Percentiles rank a stretch among this genome's conserved stretches.
phyloP scores from a whole-genome alignment of 2,113 vertebrate species.

The Hippocampus comes region DNA sequence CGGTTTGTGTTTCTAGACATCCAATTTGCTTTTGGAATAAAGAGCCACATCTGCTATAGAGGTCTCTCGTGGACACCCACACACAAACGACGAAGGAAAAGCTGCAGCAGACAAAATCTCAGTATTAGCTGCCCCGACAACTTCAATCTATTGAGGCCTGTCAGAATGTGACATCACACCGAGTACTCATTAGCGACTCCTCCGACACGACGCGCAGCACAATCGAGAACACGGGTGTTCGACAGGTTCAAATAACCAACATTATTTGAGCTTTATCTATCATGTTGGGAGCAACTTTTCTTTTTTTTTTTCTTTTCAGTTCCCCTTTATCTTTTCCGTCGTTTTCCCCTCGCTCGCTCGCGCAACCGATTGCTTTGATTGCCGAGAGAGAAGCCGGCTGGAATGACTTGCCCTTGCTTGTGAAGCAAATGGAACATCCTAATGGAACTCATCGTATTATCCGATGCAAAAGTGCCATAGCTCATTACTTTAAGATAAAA shows the following conservation, averaged over 20 bases:
- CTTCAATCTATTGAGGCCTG: conserved; percentile 25
- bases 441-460: conserved; percentile 99
- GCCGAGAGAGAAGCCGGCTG: conserved; percentile 87
- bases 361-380: conserved; percentile 97
- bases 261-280: conserved; percentile 69
- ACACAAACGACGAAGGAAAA: conserved; percentile 21
- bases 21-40: conserved; percentile 28
- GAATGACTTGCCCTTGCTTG: conserved; percentile 97
- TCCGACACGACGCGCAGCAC: conserved; percentile 10
- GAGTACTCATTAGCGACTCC: conserved; percentile 46
- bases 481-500: conserved; percentile 99
- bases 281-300: conserved; percentile 84
- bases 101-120: conserved; percentile 24
- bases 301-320: conserved; percentile 52
- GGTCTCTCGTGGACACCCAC: conserved; percentile 24
- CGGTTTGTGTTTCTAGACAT: conserved; percentile 15
- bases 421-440: conserved; percentile 99
- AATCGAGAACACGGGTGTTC: conserved; percentile 36
- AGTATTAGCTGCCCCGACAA: conserved; percentile 26
- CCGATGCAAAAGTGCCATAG: conserved; percentile 98
- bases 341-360: conserved; percentile 77
- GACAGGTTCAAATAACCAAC: conserved; percentile 83
- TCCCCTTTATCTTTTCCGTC: conserved; percentile 61
- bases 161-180: conserved; percentile 35
- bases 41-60: conserved; percentile 20